Conservation (phyloP, 2,797 vertebrate genomes). For the Spinibarbus caldwelli region DNA sequence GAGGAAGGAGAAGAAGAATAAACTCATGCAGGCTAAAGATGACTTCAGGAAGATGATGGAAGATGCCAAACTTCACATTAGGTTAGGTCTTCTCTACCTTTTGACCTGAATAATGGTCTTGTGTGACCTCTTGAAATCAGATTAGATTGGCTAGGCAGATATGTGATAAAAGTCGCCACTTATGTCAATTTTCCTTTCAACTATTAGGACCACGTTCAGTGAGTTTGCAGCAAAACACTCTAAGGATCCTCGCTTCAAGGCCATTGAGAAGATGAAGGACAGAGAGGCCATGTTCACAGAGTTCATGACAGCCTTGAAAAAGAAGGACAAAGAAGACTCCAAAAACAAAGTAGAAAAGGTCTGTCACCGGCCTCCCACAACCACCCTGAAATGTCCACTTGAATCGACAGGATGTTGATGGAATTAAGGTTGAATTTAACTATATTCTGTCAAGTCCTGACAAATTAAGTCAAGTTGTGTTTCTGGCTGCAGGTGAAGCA, state of each 20-base stretch:
- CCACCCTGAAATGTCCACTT: not conserved
- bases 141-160: too few relatives aligned
- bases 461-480: conserved; percentile 1
- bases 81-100: conserved; percentile 54
- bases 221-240: conserved; percentile 97
- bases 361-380: not conserved
- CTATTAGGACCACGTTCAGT: conserved; percentile 93
- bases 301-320: conserved; percentile 92
- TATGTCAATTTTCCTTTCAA: not conserved
- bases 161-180: too few relatives aligned
- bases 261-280: conserved; percentile 99
- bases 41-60: conserved; percentile 99
- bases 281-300: conserved; percentile 95
- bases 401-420: not conserved
- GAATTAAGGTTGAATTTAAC: not conserved
- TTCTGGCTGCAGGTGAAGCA: conserved; percentile 86
- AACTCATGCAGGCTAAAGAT: conserved; percentile 98
- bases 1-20: conserved; percentile 99
- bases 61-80: conserved; percentile 90
- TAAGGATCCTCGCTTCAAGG: conserved; percentile 95
- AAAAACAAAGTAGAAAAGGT: conserved; percentile 98
- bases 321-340: conserved; percentile 97
- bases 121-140: not conserved
- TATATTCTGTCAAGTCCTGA: not conserved
- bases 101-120: not conserved